A percentile compares a stretch with the other conserved stretches of the same genome.
phyloP scores from a whole-genome alignment of 1,140 invertebrate species.

The Psilanteris sp. region DNA sequence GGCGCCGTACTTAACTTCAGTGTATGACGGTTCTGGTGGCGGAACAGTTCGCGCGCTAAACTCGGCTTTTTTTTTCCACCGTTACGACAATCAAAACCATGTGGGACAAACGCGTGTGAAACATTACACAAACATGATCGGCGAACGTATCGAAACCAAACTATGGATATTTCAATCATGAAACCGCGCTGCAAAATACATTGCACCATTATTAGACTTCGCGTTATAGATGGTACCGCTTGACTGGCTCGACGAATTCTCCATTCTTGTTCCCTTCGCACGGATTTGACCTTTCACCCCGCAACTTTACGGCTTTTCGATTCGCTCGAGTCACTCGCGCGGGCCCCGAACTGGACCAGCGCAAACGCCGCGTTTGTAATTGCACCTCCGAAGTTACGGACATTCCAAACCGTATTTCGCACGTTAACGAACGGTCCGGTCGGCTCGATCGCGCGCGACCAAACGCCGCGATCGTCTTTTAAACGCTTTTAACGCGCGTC shows the following conservation, averaged over 20 bases:
- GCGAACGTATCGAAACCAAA: slow-evolving; percentile 11
- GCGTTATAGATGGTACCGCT: slow-evolving; percentile 16
- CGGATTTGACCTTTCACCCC: too few species aligned
- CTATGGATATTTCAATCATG: slow-evolving; percentile 23
- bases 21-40: slow-evolving; percentile 62
- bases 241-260: background rate
- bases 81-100: slow-evolving; percentile 22
- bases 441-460: too few species aligned
- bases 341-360: too few species aligned
- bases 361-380: too few species aligned
- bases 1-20: slow-evolving; percentile 61
- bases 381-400: too few species aligned
- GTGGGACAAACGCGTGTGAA: slow-evolving; percentile 45
- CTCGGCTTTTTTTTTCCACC: slow-evolving; percentile 13
- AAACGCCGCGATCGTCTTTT: too few species aligned
- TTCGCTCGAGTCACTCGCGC: too few species aligned
- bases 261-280: background rate
- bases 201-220: slow-evolving; percentile 11
- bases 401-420: too few species aligned
- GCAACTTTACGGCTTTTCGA: too few species aligned
- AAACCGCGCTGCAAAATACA: slow-evolving; percentile 22
- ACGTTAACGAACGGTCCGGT: too few species aligned
- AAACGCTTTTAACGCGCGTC: too few species aligned
- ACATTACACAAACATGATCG: slow-evolving; percentile 27
- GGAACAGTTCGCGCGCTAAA: slow-evolving; percentile 51